phyloP scores from a whole-genome alignment of 1,140 invertebrate genomes.

The Caenorhabditis tropicalis region DNA sequence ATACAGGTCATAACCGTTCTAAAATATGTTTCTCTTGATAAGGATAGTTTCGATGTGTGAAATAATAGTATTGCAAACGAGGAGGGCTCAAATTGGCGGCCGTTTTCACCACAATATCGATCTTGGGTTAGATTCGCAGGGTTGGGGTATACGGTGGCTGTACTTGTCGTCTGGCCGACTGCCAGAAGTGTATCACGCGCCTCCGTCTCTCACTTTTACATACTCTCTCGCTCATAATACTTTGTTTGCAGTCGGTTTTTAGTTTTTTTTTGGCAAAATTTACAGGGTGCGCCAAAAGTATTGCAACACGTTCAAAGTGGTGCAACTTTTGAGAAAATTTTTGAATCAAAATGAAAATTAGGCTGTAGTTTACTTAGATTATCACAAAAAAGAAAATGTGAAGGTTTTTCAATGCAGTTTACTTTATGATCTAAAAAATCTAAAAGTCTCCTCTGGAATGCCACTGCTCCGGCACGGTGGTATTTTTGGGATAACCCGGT shows the following conservation, averaged over 20 bases:
- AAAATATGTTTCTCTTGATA: neutral
- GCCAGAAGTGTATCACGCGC: neutral
- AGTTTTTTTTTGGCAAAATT: neutral
- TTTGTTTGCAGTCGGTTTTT: slow-evolving; percentile 18
- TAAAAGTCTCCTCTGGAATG: no score
- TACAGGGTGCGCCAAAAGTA: neutral
- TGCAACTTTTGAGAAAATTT: no score
- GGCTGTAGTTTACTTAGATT: no score
- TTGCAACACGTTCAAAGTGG: neutral
- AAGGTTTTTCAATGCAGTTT: no score
- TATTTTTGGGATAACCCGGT: no score
- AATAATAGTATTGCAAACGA: neutral
- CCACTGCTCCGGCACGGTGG: no score
- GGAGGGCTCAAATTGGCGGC: slow-evolving; percentile 33
- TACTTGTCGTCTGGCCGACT: neutral
- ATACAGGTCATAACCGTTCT: neutral
- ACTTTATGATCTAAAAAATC: no score
- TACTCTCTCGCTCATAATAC: neutral
- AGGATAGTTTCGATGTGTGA: neutral
- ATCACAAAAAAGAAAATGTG: no score
- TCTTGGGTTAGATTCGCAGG: slow-evolving; percentile 30
- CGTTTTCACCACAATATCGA: slow-evolving; percentile 39
- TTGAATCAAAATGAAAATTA: no score
- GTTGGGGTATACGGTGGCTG: slow-evolving; percentile 1
- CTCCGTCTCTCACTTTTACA: neutral